phyloP scores from a whole-genome alignment of 1,140 invertebrate species.

The Venturia canescens region DNA sequence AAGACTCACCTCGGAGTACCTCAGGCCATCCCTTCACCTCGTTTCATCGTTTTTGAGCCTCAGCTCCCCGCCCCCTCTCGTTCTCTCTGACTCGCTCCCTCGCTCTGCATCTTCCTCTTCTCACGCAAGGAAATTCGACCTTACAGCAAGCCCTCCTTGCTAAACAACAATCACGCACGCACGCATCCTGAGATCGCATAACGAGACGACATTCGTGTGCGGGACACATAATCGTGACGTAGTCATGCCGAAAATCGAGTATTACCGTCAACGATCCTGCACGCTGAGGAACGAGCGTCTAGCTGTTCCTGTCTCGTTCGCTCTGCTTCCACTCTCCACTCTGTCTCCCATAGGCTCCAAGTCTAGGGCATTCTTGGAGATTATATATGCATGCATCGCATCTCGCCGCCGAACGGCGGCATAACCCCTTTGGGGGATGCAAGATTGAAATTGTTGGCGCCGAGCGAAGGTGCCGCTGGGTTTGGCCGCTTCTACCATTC shows the following conservation, averaged over 20 bases:
- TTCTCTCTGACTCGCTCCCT: not conserved
- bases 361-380: constrained; percentile 2
- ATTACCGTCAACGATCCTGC: constrained; percentile 30
- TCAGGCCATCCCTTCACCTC: not conserved
- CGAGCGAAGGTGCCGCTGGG: not conserved
- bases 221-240: constrained; percentile 48
- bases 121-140: constrained; percentile 7
- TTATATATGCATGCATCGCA: not conserved
- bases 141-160: constrained; percentile 8
- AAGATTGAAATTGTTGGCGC: not conserved
- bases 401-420: not conserved
- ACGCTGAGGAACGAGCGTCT: not conserved
- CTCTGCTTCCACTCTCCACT: not conserved
- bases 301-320: not conserved
- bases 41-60: not conserved
- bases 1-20: constrained; percentile 24
- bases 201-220: constrained; percentile 41
- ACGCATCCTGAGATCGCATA: constrained; percentile 46
- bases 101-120: constrained; percentile 15
- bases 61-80: not conserved
- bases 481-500: not conserved
- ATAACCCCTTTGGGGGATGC: constrained; percentile 11
- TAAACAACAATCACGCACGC: constrained; percentile 37
- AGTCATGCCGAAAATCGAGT: constrained; percentile 53
- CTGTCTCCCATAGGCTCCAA: not conserved